Base-by-base conservation (phyloP, 1,140 invertebrate species). In the Diuraphis noxia region DNA sequence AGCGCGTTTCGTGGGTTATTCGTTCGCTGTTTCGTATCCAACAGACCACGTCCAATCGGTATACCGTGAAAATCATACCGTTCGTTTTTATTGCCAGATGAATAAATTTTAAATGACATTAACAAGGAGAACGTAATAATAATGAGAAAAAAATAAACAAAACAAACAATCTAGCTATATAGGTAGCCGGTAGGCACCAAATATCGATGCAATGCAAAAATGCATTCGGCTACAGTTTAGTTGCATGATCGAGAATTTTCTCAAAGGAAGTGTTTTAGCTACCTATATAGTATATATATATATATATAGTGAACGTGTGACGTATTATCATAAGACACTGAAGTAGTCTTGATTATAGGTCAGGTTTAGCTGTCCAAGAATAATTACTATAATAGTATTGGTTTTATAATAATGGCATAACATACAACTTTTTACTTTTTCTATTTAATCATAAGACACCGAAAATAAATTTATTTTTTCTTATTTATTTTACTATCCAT, bases 41-140 rank as follows among this genome's bases (percentile, higher is more conserved):
- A n/a, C 34, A 36, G 72, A 81, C 88, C 88, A 81, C 41, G 43
- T 90, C 88, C 41, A 90, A 90, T 90, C 34, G 88, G 40, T 10
- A 36, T 40, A 88, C 88, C 88, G 72, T 90, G 88, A 79, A 90
- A 90, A 90, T 52, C n/a, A n/a, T 46, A 77, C 40, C 63, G 41
- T 84, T 84, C 23, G 13, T 21, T n/a, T 84, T 84, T 43, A 34
- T 43, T 10, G 30, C 30, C 30, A 84, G 30, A 84, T 34, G 30
- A 84, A 49, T 49, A 46, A 46, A 72, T 72, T n/a, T n/a, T 72
- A 72, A 72, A 84, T n/a, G 41, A 84, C 34, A 84, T 84, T 43
- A 43, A 43, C 85, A 34, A 36, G 19, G 46, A 86, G 21, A 86
- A 86, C 85, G 85, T 52, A 86, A 86, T n/a, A 36, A 52, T 25